Evolutionary conservation across 2,113 vertebrate genomes (phyloP).

Genomic region (Thalassoma bifasciatum): DNA sequence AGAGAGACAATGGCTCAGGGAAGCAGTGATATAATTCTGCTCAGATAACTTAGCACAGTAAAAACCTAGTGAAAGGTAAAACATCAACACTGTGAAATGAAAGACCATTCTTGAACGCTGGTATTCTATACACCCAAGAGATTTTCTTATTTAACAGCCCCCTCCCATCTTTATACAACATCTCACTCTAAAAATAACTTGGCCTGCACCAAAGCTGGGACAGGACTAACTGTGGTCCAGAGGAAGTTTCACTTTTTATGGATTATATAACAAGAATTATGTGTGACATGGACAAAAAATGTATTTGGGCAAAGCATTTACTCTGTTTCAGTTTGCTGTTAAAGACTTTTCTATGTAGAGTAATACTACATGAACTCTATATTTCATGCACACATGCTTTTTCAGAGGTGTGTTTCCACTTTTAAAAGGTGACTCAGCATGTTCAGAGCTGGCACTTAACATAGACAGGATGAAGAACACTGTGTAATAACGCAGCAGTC

Average conservation of each 20-base stretch:
- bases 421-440: conserved; percentile 3
- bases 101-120: conserved; percentile 9
- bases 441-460: not conserved
- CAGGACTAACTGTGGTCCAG: conserved; percentile 46
- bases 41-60: too few relatives aligned
- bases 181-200: conserved; percentile 72
- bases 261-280: conserved; percentile 31
- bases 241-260: conserved; percentile 44
- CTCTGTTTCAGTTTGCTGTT: not conserved
- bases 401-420: not conserved
- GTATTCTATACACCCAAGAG: conserved; percentile 25
- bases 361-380: not conserved
- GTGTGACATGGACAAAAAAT: conserved; percentile 2
- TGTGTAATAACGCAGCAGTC: conserved; percentile 54
- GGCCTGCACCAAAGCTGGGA: conserved; percentile 33
- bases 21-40: too few relatives aligned
- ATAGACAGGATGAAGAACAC: conserved; percentile 17
- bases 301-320: not conserved
- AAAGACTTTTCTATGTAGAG: not conserved
- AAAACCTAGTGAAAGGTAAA: not conserved
- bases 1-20: not conserved
- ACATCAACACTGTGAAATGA: conserved; percentile 5
- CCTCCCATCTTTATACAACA: conserved; percentile 54
- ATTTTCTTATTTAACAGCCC: conserved; percentile 37
- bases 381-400: not conserved